A percentile compares a stretch with the other conserved stretches of the same genome.
These are phyloP conservation scores for Serilophus lunatus DNA, from an alignment of 2,113 vertebrate species.

Conservation along the genomic window DNA sequence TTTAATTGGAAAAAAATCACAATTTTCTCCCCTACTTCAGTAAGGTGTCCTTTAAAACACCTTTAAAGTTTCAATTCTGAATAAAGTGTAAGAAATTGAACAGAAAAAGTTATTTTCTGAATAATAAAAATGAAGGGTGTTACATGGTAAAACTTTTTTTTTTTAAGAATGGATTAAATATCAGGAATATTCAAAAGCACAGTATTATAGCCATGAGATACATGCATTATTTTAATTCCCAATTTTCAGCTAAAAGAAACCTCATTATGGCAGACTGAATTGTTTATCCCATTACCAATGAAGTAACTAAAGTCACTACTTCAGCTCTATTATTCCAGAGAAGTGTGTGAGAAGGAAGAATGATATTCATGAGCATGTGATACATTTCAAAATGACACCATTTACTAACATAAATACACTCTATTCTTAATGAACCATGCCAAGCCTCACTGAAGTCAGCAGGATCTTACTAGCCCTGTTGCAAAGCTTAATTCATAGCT, in stretches of 20 bases:
- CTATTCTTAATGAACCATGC: not conserved
- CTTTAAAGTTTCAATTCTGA: not conserved
- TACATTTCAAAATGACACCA: not conserved
- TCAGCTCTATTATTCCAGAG: not conserved
- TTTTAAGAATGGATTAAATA: not conserved
- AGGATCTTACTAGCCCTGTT: not conserved
- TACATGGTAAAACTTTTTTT: not conserved
- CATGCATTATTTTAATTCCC: not conserved
- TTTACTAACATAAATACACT: not conserved
- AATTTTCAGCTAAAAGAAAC: not conserved
- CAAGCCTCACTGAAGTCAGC: not conserved
- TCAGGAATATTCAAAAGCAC: not conserved
- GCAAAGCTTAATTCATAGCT: not conserved
- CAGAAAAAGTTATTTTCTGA: not conserved
- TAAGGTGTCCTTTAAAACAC: not conserved
- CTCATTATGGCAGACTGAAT: not conserved
- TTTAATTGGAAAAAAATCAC: not conserved
- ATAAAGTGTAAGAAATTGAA: not conserved
- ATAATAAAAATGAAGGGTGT: not conserved
- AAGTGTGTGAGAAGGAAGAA: not conserved
- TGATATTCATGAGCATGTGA: not conserved
- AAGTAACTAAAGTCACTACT: not conserved
- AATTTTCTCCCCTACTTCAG: not conserved
- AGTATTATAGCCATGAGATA: not conserved
- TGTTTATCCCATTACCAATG: not conserved